Percentiles rank a stretch among this genome's conserved stretches.
These are phyloP conservation scores for Actenoides hombroni DNA, from an alignment of 2,113 vertebrate species.

Conservation along the genomic window DNA sequence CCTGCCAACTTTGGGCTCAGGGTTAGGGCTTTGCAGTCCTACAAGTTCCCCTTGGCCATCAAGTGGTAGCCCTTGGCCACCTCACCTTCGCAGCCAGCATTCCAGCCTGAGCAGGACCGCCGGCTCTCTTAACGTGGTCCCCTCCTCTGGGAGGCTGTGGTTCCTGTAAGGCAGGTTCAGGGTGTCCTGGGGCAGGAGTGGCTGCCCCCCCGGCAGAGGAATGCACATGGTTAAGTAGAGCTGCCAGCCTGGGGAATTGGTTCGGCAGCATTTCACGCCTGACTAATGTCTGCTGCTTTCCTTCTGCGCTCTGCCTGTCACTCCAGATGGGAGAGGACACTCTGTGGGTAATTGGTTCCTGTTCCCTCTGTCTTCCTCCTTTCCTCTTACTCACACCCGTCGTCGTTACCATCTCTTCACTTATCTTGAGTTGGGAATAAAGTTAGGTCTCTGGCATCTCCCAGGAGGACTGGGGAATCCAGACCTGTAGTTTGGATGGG, in stretches of 20 bases:
- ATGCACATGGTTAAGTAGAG: slow-evolving; percentile 9
- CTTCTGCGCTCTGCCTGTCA: slow-evolving; percentile 65
- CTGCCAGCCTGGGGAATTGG: slow-evolving; percentile 10
- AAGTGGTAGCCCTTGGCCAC: not conserved
- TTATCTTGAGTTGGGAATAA: not conserved
- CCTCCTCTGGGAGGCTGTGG: not conserved
- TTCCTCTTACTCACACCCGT: not conserved
- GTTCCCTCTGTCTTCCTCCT: slow-evolving; percentile 56
- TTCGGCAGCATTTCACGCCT: slow-evolving; percentile 12
- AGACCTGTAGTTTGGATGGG: not conserved
- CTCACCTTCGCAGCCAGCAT: fast-evolving
- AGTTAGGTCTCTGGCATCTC: not conserved
- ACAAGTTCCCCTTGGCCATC: not conserved
- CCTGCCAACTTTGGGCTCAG: not conserved
- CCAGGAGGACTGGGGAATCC: not conserved
- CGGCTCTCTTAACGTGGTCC: fast-evolving
- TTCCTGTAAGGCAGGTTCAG: not conserved
- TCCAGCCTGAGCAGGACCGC: not conserved
- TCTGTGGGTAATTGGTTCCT: slow-evolving; percentile 69
- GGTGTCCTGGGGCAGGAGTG: not conserved
- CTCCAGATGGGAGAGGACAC: slow-evolving; percentile 75
- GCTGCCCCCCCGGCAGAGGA: not conserved
- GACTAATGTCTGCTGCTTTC: slow-evolving; percentile 60
- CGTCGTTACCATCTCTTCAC: not conserved
- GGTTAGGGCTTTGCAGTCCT: not conserved